Conservation (phyloP, 1,140 invertebrate genomes). For the Phymastichus coffea region DNA sequence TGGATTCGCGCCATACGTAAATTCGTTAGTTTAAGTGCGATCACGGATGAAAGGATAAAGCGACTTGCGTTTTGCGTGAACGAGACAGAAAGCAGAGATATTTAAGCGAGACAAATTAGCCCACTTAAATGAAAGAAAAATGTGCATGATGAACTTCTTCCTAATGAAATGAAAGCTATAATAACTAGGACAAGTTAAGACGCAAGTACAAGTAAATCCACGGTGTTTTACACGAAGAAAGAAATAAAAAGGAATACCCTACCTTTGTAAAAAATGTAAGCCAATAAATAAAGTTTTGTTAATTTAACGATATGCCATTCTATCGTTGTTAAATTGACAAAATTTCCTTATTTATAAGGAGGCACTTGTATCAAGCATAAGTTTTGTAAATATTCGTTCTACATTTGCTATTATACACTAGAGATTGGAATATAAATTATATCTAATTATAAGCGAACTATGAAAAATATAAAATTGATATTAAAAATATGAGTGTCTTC, state of each 20-base stretch:
- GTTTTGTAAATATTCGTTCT: no score
- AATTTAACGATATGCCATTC: constrained; percentile 15
- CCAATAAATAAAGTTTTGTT: constrained; percentile 15
- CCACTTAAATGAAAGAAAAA: no score
- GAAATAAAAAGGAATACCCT: no score
- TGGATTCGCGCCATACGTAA: background rate
- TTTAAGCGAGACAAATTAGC: background rate
- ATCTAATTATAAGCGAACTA: no score
- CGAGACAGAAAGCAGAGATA: background rate
- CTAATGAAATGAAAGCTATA: background rate
- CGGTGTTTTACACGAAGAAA: constrained; percentile 10
- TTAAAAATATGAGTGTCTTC: no score
- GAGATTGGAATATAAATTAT: no score
- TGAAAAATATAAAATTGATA: no score
- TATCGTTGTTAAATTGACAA: constrained; percentile 19
- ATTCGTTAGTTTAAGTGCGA: no score
- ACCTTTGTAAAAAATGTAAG: constrained; percentile 19
- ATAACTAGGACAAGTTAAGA: constrained; percentile 1
- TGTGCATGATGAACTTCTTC: background rate
- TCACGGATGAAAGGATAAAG: background rate
- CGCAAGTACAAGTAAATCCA: constrained; percentile 1
- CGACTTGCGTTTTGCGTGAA: background rate
- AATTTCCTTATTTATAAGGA: no score
- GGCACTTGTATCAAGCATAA: no score
- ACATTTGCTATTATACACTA: no score